Evolutionary conservation across 2,888 invertebrate genomes (phyloP).

Genomic region (Mystacides longicornis): DNA sequence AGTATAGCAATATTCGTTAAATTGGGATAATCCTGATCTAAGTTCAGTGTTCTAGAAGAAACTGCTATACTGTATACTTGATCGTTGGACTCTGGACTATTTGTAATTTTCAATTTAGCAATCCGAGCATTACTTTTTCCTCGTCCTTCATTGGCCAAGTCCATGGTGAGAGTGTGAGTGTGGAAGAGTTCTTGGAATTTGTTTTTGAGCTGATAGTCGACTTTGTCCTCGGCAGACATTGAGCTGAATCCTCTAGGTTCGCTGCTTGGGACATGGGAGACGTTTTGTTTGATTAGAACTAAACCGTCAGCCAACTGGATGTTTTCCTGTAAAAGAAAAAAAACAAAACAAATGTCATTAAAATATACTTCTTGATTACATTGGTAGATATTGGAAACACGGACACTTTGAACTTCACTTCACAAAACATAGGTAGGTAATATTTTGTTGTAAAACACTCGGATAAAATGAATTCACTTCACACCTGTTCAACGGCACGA

Average conservation of each 20-base stretch:
- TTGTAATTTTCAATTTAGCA: background rate
- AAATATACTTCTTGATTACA: background rate
- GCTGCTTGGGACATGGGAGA: conserved; percentile 45
- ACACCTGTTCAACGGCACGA: conserved; percentile 53
- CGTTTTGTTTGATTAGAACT: conserved; percentile 52
- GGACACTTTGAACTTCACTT: background rate
- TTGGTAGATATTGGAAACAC: background rate
- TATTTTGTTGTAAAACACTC: background rate
- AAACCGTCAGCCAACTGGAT: conserved; percentile 55
- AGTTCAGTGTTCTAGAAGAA: background rate
- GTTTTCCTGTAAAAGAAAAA: conserved; percentile 40
- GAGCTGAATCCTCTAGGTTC: conserved; percentile 52
- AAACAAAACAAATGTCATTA: background rate
- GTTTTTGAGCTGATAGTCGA: conserved; percentile 44
- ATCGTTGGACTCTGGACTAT: background rate
- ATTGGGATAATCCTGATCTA: background rate
- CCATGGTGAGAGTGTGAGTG: conserved; percentile 58
- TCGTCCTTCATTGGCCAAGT: conserved; percentile 49
- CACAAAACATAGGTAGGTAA: background rate
- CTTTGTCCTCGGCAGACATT: conserved; percentile 49
- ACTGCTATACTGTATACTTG: background rate
- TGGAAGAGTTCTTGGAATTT: conserved; percentile 55
- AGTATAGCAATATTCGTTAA: background rate
- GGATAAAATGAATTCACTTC: conserved; percentile 2
- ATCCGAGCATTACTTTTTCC: conserved; percentile 38